These are phyloP conservation scores for Brienomyrus longianalis DNA, from an alignment of 2,113 vertebrate species.

Conservation along the genomic window DNA sequence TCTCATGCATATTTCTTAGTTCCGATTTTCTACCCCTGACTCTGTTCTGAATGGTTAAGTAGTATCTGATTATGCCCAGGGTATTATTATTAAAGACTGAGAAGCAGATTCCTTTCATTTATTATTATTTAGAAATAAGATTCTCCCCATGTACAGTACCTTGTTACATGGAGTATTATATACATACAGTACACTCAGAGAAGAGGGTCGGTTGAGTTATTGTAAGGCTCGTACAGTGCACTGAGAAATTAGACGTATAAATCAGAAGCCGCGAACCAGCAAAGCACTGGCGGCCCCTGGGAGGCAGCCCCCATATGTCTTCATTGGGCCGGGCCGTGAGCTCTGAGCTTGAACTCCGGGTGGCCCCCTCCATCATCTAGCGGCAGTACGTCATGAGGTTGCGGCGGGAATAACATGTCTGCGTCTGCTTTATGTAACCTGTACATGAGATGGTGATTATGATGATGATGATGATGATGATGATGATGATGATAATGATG, in stretches of 20 bases:
- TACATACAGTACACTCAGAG: neutral
- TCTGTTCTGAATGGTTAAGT: neutral
- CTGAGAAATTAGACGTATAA: constrained; percentile 7
- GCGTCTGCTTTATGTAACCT: neutral
- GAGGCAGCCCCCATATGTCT: neutral
- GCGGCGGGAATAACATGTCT: neutral
- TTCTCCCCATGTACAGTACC: neutral
- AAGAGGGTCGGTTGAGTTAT: neutral
- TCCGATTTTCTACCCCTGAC: neutral
- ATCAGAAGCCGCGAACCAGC: neutral
- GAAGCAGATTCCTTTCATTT: neutral
- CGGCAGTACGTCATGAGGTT: neutral
- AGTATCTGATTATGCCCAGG: neutral
- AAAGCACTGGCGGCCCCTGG: neutral
- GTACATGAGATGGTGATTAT: neutral
- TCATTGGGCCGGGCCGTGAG: neutral
- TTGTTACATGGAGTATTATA: neutral
- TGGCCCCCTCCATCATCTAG: neutral
- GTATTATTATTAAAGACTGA: neutral
- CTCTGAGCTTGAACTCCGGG: neutral
- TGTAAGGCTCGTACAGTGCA: neutral
- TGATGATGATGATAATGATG: neutral
- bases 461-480: neutral
- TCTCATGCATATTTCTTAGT: neutral
- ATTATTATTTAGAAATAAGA: constrained; percentile 1